Conservation (phyloP, 2,113 vertebrate genomes). For the Andinoacara biseriatus region DNA sequence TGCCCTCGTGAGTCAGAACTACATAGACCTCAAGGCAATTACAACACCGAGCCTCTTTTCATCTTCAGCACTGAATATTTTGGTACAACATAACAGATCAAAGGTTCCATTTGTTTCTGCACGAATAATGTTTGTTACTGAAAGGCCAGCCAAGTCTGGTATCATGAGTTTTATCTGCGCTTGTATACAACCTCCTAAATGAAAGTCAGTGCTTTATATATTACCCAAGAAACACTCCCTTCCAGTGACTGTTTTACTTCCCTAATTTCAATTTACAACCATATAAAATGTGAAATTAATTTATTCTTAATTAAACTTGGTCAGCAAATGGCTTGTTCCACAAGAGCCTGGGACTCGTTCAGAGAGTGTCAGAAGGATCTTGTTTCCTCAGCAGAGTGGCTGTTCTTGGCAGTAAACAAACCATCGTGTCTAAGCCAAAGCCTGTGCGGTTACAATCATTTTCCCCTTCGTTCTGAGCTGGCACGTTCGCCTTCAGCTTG, state of each 20-base stretch:
- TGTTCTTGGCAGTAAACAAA: slow-evolving; percentile 71
- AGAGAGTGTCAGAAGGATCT: slow-evolving; percentile 57
- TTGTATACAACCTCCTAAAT: neutral
- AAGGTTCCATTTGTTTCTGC: neutral
- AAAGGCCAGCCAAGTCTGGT: neutral
- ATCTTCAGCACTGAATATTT: neutral
- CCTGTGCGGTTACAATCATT: slow-evolving; percentile 55
- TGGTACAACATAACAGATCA: neutral
- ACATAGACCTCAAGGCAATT: neutral
- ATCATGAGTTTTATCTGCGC: slow-evolving; percentile 14
- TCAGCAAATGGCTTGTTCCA: slow-evolving; percentile 37
- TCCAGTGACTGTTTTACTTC: slow-evolving; percentile 21
- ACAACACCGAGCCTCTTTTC: slow-evolving; percentile 9
- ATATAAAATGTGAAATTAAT: slow-evolving; percentile 46
- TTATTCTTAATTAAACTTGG: slow-evolving; percentile 42
- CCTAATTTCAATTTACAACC: slow-evolving; percentile 27
- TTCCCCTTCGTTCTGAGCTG: slow-evolving; percentile 27
- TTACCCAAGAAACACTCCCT: neutral
- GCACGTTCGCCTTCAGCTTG: slow-evolving; percentile 36
- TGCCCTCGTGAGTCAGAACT: slow-evolving; percentile 31
- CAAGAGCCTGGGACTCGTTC: slow-evolving; percentile 30
- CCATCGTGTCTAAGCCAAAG: slow-evolving; percentile 48
- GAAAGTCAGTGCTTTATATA: slow-evolving; percentile 24
- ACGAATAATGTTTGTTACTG: neutral
- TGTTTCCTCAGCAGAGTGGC: slow-evolving; percentile 54